Base-by-base conservation (phyloP, 2,113 vertebrate species). In the Propithecus coquereli region DNA sequence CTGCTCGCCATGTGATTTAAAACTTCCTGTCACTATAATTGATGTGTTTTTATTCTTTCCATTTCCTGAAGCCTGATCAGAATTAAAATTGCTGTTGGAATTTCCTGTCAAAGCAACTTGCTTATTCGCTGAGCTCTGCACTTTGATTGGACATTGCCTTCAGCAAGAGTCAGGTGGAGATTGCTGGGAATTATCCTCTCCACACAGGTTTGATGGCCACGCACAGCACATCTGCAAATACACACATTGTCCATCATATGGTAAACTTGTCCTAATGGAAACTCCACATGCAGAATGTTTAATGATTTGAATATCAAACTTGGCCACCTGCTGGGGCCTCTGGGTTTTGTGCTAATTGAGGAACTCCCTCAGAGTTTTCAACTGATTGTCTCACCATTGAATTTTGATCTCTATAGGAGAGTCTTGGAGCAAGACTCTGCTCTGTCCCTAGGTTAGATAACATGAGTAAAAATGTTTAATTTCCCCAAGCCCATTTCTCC, bases 81-180 rank as follows among this genome's bases (percentile, higher is more conserved):
- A 99, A 99, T 99, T 99, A 99, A 99, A 99, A 99, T 99, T 98
- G 98, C 98, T 98, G 98, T 98, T 99, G 99, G 99, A 99, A 99
- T 99, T 99, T 99, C 99, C 99, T 99, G 99, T 99, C 99, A 99
- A 98, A 99, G 99, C 99, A 99, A 99, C 99, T 99, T 98, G 99
- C 99, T 99, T 99, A 99, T 99, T 99, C 98, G 97, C 98, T 96
- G 98, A 98, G 98, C 97, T 94, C 98, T 98, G 97, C 96, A 98
- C 98, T 98, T 99, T 99, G 99, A 99, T 99, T 99, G 99, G 99
- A 98, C 98, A 97, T 98, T 95, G 98, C 99, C 98, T 98, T 99
- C 98, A 99, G 98, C 98, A 96, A 98, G 98, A 96, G 95, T 98
- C 40, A 13, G 97, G 97, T 97, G 82, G 98, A 98, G 98, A 98